phyloP scores from a whole-genome alignment of 2,888 invertebrate genomes.

The Blomia tropicalis region DNA sequence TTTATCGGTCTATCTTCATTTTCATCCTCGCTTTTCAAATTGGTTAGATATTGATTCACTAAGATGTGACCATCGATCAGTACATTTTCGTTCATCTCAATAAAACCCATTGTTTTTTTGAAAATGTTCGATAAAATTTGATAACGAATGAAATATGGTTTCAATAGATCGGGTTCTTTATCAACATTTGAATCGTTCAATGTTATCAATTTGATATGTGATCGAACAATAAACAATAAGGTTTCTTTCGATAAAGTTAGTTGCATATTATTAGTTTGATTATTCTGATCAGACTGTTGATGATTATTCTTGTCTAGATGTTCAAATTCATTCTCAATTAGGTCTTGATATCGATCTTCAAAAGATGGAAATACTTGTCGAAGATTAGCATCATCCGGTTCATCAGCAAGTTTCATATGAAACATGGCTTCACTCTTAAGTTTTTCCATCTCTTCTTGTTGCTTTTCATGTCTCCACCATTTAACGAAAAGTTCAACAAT shows the following conservation, averaged over 20 bases:
- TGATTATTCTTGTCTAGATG: constrained; percentile 25
- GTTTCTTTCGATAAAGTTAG: background rate
- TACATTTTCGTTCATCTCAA: constrained; percentile 26
- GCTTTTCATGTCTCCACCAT: constrained; percentile 20
- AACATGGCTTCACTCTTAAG: background rate
- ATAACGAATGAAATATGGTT: constrained; percentile 20
- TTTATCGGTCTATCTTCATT: constrained; percentile 38
- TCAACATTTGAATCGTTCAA: background rate
- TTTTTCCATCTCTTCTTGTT: constrained; percentile 42
- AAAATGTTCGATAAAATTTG: constrained; percentile 11
- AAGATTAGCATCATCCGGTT: constrained; percentile 35
- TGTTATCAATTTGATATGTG: constrained; percentile 13
- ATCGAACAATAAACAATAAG: constrained; percentile 6
- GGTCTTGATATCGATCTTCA: constrained; percentile 36
- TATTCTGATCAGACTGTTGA: background rate
- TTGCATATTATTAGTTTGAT: background rate
- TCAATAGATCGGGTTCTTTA: background rate
- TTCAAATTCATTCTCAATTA: constrained; percentile 32
- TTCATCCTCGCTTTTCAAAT: background rate
- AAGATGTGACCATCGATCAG: constrained; percentile 33
- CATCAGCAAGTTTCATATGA: constrained; percentile 37
- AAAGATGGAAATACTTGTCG: constrained; percentile 36
- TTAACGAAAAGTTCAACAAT: constrained; percentile 19
- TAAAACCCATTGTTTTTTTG: constrained; percentile 9
- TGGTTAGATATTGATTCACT: constrained; percentile 23